Conservation (phyloP, 1,140 invertebrate genomes). For the Leptinotarsa defecta region DNA sequence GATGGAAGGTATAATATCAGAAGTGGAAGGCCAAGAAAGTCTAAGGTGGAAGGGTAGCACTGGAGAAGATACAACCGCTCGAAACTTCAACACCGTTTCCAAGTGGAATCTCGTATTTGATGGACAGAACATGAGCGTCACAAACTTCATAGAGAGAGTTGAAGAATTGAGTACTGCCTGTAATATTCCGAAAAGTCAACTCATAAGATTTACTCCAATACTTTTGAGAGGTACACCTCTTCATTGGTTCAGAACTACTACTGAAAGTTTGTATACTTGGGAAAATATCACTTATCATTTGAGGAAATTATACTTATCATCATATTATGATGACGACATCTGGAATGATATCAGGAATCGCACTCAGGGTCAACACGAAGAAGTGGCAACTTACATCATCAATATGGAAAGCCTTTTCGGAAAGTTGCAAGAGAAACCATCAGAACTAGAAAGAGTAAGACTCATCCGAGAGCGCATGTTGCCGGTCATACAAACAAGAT, state of each 20-base stretch:
- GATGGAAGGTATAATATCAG: no score
- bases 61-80: not conserved
- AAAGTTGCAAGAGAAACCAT: not conserved
- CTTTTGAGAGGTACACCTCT: not conserved
- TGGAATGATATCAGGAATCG: constrained; percentile 7
- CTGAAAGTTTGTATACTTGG: not conserved
- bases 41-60: not conserved
- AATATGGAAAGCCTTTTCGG: not conserved
- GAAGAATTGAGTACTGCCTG: not conserved
- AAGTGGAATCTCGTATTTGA: not conserved
- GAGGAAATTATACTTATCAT: not conserved
- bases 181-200: not conserved
- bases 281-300: not conserved
- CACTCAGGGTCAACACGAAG: not conserved
- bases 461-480: not conserved
- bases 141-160: not conserved
- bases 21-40: not conserved
- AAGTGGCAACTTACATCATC: not conserved
- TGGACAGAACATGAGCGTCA: not conserved
- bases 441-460: not conserved
- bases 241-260: not conserved
- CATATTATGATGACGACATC: not conserved
- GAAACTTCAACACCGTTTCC: not conserved
- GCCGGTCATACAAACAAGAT: not conserved
- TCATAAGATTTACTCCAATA: not conserved